phyloP scores from a whole-genome alignment of 2,888 invertebrate species.

The Rotaria socialis region DNA sequence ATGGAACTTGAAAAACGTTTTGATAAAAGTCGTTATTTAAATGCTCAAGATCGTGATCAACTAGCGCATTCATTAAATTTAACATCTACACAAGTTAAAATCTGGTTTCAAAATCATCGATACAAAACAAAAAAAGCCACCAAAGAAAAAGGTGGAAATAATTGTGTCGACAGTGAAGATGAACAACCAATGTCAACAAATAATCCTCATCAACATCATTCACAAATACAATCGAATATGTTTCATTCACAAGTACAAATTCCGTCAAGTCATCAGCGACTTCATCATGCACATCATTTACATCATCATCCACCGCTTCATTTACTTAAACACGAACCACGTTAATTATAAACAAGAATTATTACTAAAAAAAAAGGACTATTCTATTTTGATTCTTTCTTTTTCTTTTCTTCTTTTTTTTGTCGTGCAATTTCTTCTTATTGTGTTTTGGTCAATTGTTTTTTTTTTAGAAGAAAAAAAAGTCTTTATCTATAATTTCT shows the following conservation, averaged over 20 bases:
- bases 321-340: constrained; percentile 37
- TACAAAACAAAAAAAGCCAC: constrained; percentile 26
- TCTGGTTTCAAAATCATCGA: constrained; percentile 38
- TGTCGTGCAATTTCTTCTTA: constrained; percentile 30
- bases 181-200: not conserved
- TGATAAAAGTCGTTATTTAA: constrained; percentile 93
- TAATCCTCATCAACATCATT: constrained; percentile 20
- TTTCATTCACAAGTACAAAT: constrained; percentile 3
- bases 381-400: constrained; percentile 18
- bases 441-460: not conserved
- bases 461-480: constrained; percentile 30
- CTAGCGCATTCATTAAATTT: constrained; percentile 88
- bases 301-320: not conserved
- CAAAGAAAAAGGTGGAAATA: constrained; percentile 23
- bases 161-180: not conserved
- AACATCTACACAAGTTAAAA: constrained; percentile 76
- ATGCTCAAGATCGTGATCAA: constrained; percentile 92
- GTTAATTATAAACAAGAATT: constrained; percentile 1
- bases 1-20: constrained; percentile 92
- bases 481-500: not conserved
- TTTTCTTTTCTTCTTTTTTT: not conserved
- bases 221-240: constrained; percentile 14
- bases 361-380: not conserved
- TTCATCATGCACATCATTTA: constrained; percentile 25
- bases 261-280: not conserved